Evolutionary conservation across 2,888 invertebrate genomes (phyloP), one percentile per base, ranked within the genome.

Genomic region (Chloromyia formosa): DNA sequence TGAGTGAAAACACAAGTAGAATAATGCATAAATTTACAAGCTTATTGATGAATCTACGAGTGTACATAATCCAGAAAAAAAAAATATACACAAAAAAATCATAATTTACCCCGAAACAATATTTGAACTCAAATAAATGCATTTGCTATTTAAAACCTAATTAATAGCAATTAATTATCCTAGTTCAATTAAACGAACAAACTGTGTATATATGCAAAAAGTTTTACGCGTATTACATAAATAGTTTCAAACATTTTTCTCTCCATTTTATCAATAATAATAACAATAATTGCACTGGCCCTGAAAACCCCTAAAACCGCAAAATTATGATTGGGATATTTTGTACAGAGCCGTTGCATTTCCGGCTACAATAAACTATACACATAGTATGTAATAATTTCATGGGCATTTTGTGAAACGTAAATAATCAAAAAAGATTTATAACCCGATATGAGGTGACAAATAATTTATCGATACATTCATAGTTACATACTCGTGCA

Each of bases 321-420:
- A 61, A 61, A 61, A 18, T 61, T 23, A 61, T 61, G n/a, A 61
- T 27, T 61, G 61, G 20, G 18, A 3, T 20, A 20, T 56, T 16
- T 16, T 16, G 16, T 10, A 20, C 56, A 56, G 10, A 56, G 14
- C 16, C 49, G 10, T 12, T 49, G 49, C 49, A 1, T 49, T 2
- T 35, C 27, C 2, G 3, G 27, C 27, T 35, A 7, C 27, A 35
- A 35, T 7, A 35, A 35, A 35, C 27, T 35, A 35, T 7, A 35
- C 7, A 35, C 7, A 35, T 35, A 35, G 7, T 4, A 35, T 35
- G 7, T 4, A 35, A 35, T 49, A 49, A 49, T 49, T 49, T n/a
- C 49, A 49, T 12, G 49, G 49, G 10, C 16, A 49, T n/a, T 49
- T 12, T 49, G 49, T 49, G 12, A 49, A 49, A 49, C 10, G 49